phyloP scores from a whole-genome alignment of 2,888 invertebrate species.

The Lordiphosa fenestrarum region DNA sequence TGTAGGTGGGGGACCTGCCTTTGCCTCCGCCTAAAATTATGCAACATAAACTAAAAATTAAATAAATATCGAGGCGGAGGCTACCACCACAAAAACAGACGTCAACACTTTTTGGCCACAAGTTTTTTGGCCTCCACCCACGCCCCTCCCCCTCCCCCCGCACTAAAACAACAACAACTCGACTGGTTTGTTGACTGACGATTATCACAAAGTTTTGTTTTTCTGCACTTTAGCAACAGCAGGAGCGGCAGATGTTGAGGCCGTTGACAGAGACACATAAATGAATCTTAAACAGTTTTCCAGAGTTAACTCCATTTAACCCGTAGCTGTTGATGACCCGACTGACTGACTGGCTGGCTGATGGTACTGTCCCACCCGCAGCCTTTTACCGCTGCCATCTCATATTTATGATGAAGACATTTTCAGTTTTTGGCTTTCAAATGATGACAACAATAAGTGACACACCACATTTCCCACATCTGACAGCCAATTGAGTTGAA shows the following conservation, averaged over 20 bases:
- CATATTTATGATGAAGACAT: slow-evolving; percentile 64
- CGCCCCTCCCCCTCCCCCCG: too few species aligned
- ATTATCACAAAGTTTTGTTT: slow-evolving; percentile 43
- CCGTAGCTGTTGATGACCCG: slow-evolving; percentile 7
- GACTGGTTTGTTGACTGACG: slow-evolving; percentile 37
- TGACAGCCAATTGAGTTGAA: too few species aligned
- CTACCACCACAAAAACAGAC: slow-evolving; percentile 52
- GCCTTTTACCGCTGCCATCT: slow-evolving; percentile 43
- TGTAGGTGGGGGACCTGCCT: background rate
- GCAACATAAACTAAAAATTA: slow-evolving; percentile 73
- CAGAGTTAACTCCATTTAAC: slow-evolving; percentile 16
- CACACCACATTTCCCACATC: too few species aligned
- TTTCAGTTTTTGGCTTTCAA: slow-evolving; percentile 45
- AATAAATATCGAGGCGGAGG: slow-evolving; percentile 14
- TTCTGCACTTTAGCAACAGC: background rate
- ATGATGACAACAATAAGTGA: slow-evolving; percentile 36
- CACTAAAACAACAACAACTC: slow-evolving; percentile 19
- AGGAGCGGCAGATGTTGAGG: slow-evolving; percentile 29
- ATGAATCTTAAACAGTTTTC: slow-evolving; percentile 18
- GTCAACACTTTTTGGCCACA: slow-evolving; percentile 53
- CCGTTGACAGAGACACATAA: slow-evolving; percentile 10
- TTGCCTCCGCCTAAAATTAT: slow-evolving; percentile 53
- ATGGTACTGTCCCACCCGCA: background rate
- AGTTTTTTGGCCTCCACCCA: slow-evolving; percentile 8
- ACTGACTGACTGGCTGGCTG: background rate